Percentiles rank a stretch among this genome's conserved stretches.
Conservation (phyloP, 92 coral and sea anemone species). For the Umimayanthus kanabou region DNA sequence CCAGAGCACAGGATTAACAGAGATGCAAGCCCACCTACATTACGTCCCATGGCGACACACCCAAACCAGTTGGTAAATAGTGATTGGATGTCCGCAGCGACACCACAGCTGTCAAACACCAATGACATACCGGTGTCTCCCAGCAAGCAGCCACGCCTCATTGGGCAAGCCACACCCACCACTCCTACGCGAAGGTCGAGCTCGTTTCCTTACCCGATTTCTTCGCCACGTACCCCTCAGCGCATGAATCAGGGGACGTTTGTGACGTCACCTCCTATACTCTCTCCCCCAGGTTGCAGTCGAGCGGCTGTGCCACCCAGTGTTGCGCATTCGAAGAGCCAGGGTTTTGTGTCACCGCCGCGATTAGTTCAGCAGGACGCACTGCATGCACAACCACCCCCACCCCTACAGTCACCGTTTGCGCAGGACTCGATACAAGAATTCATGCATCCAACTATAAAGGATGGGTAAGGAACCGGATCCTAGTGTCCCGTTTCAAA, state of each 20-base stretch:
- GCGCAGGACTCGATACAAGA: conserved; percentile 34
- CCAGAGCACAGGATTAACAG: conserved; percentile 35
- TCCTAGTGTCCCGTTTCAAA: not conserved
- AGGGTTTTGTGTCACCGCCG: conserved; percentile 69
- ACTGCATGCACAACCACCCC: conserved; percentile 46
- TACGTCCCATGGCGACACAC: conserved; percentile 97
- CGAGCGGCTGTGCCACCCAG: conserved; percentile 69
- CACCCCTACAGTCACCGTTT: conserved; percentile 36
- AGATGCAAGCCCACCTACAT: conserved; percentile 90
- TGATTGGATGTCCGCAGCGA: conserved; percentile 70
- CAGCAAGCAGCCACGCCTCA: conserved; percentile 92
- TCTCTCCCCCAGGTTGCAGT: conserved; percentile 77
- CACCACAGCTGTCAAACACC: conserved; percentile 47
- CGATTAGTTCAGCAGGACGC: conserved; percentile 62
- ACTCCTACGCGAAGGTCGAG: conserved; percentile 85
- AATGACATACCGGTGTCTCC: conserved; percentile 94
- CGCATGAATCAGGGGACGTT: conserved; percentile 73
- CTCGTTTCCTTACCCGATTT: conserved; percentile 89
- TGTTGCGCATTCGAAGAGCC: conserved; percentile 60
- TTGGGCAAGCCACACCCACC: conserved; percentile 66
- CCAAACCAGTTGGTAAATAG: conserved; percentile 68
- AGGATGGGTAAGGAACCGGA: conserved; percentile 22
- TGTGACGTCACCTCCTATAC: conserved; percentile 87
- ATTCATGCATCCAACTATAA: conserved; percentile 33
- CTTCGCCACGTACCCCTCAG: conserved; percentile 89